phyloP scores from a whole-genome alignment of 92 coral and sea anemone species.

The Heteractis magnifica region DNA sequence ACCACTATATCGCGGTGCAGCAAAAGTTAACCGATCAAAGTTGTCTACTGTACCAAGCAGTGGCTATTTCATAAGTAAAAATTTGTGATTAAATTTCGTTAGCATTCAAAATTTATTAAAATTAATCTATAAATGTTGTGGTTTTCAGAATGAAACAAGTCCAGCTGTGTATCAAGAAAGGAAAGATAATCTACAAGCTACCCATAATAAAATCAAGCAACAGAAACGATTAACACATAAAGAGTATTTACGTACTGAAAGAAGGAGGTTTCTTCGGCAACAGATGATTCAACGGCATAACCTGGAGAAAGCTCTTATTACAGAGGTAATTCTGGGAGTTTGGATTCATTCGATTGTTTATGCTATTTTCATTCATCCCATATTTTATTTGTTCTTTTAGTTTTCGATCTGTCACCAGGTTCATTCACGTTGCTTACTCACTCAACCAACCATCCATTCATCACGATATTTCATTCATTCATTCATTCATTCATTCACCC shows the following conservation, averaged over 20 bases:
- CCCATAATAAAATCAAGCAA: conserved; percentile 64
- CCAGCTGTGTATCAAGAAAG: conserved; percentile 81
- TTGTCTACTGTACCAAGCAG: no score
- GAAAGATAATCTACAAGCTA: conserved; percentile 71
- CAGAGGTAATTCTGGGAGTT: conserved; percentile 63
- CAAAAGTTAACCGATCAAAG: no score
- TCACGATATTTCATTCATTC: no score
- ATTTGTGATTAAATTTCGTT: no score
- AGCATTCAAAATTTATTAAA: no score
- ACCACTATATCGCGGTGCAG: no score
- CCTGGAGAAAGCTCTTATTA: conserved; percentile 76
- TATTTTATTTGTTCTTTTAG: neutral
- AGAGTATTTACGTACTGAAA: conserved; percentile 69
- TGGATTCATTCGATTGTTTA: neutral
- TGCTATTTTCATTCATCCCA: neutral
- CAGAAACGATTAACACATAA: conserved; percentile 69
- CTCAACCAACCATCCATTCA: no score
- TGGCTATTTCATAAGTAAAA: no score
- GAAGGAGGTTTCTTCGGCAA: conserved; percentile 81
- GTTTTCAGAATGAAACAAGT: conserved; percentile 51
- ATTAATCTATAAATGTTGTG: neutral
- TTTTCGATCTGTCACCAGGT: neutral
- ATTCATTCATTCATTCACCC: no score
- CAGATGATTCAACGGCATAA: conserved; percentile 82
- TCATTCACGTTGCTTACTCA: neutral